Percentiles rank a stretch among this genome's conserved stretches.
phyloP scores from a whole-genome alignment of 2,888 invertebrate species.

The Chymomyza caudatula region DNA sequence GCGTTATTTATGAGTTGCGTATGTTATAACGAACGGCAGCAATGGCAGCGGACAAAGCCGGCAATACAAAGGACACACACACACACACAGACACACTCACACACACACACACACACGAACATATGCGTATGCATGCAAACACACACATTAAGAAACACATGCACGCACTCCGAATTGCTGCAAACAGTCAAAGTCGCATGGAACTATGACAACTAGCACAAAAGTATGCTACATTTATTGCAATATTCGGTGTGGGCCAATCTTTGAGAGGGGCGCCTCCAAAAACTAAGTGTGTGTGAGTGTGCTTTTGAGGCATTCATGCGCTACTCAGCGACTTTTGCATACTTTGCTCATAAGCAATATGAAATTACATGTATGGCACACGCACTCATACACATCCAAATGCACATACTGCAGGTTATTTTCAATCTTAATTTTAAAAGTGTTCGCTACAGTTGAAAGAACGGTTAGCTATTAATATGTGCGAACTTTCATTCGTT shows the following conservation, averaged over 20 bases:
- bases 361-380: not conserved
- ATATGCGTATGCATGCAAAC: not conserved
- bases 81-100: not conserved
- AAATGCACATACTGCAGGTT: not conserved
- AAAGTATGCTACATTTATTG: not conserved
- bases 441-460: too few relatives aligned
- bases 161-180: not conserved
- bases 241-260: not conserved
- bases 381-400: not conserved
- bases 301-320: too few relatives aligned
- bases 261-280: not conserved
- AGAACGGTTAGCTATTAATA: too few relatives aligned
- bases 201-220: not conserved
- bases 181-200: not conserved
- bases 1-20: slow-evolving; percentile 68
- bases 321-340: not conserved
- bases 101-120: not conserved
- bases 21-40: slow-evolving; percentile 63
- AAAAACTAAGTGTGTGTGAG: not conserved
- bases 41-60: slow-evolving; percentile 42
- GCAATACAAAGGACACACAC: not conserved
- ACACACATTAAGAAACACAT: not conserved
- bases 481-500: too few relatives aligned
- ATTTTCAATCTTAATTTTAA: too few relatives aligned
- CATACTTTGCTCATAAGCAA: not conserved